Conservation (phyloP, 1,140 invertebrate genomes). For the Episyrphus balteatus region DNA sequence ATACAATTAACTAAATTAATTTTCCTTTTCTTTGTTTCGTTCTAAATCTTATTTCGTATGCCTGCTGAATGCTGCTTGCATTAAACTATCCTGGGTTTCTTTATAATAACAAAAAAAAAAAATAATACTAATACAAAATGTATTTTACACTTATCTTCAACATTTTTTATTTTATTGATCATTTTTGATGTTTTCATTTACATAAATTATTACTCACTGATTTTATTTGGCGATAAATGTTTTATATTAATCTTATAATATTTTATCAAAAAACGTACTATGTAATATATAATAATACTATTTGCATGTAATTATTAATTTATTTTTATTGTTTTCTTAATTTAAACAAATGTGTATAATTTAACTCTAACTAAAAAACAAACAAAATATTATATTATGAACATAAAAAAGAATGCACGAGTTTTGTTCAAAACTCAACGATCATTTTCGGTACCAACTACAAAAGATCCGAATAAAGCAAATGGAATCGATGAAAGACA, state of each 20-base stretch:
- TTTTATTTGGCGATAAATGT: too few species aligned
- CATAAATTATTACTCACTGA: too few species aligned
- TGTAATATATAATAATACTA: background rate
- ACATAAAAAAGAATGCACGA: conserved; percentile 45
- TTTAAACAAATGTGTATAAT: background rate
- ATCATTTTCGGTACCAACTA: conserved; percentile 82
- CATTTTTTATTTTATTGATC: too few species aligned
- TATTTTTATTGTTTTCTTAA: background rate
- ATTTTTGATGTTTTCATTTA: too few species aligned
- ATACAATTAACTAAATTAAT: too few species aligned
- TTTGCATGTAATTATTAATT: background rate
- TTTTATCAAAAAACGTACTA: background rate
- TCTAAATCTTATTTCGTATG: background rate
- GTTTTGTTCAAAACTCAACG: conserved; percentile 83
- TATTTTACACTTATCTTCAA: too few species aligned
- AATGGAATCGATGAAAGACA: conserved; percentile 42
- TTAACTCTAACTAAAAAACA: background rate
- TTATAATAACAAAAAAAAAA: background rate
- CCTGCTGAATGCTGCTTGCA: background rate
- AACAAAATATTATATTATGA: background rate
- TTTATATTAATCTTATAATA: background rate
- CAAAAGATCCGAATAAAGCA: conserved; percentile 53
- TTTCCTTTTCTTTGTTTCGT: too few species aligned
- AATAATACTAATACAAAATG: background rate
- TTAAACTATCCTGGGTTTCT: background rate